phyloP scores from a whole-genome alignment of 2,113 vertebrate species.

The Hypocryptadius cinnamomeus region DNA sequence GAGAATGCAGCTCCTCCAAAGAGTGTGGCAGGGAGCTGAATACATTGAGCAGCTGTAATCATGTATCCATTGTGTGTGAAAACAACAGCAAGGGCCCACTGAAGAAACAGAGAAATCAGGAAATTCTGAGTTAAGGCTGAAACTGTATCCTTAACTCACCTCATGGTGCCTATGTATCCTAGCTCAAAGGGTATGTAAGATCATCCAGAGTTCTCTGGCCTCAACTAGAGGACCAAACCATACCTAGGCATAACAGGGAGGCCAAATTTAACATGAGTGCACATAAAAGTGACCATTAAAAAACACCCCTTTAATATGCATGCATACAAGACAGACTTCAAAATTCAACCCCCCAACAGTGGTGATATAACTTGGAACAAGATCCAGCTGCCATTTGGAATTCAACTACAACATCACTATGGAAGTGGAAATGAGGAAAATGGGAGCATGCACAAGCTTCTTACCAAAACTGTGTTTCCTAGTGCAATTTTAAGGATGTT shows the following conservation, averaged over 20 bases:
- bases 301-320: not conserved
- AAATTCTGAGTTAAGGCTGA: constrained; percentile 60
- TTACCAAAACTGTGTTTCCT: not conserved
- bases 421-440: not conserved
- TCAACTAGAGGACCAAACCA: constrained; percentile 53
- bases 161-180: constrained; percentile 62
- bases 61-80: not conserved
- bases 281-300: constrained; percentile 13
- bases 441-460: not conserved
- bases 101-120: constrained; percentile 9
- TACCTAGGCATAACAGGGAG: constrained; percentile 63
- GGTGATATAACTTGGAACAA: not conserved
- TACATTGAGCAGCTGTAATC: not conserved
- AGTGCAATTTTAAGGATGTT: not conserved
- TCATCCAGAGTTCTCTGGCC: constrained; percentile 59
- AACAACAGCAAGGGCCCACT: not conserved
- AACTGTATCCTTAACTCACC: constrained; percentile 60
- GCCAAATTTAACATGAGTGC: constrained; percentile 46
- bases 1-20: not conserved
- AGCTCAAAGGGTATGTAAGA: constrained; percentile 59
- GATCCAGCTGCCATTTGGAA: not conserved
- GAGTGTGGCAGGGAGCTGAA: not conserved
- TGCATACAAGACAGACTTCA: constrained; percentile 15
- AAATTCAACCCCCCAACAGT: not conserved
- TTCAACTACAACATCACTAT: not conserved